phyloP scores from a whole-genome alignment of 2,113 vertebrate genomes.

The Caranx ignobilis region DNA sequence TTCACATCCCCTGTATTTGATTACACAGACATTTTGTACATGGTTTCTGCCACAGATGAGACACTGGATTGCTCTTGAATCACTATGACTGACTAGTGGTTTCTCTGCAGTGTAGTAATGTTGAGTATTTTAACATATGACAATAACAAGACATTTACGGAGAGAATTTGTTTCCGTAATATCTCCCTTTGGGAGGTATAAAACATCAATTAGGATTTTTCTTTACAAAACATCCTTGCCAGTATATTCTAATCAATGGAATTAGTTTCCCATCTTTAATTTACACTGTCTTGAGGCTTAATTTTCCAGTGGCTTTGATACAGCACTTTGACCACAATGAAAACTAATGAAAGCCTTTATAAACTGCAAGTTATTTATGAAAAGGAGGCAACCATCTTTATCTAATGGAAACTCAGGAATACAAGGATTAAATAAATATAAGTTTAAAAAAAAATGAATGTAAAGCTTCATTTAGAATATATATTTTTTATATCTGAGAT shows the following conservation, averaged over 20 bases:
- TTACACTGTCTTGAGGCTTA: background rate
- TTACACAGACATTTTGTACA: background rate
- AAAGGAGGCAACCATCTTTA: accelerated
- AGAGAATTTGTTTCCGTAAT: background rate
- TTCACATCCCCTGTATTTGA: too few relatives aligned
- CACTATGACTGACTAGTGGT: background rate
- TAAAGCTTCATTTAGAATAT: too few relatives aligned
- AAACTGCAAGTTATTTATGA: conserved; percentile 9
- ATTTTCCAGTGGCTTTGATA: background rate
- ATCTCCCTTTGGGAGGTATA: background rate
- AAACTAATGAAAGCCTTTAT: background rate
- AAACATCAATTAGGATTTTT: background rate
- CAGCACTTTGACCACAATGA: background rate
- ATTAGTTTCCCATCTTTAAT: background rate
- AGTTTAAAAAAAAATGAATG: background rate
- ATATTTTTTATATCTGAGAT: too few relatives aligned
- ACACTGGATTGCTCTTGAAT: background rate
- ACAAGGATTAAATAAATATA: background rate
- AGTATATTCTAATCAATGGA: background rate
- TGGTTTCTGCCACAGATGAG: background rate
- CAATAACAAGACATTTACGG: background rate
- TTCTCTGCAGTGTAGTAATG: background rate
- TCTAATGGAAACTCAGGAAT: background rate
- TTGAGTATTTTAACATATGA: background rate
- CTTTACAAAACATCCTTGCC: background rate